These are phyloP conservation scores for Trissolcus japonicus DNA, from an alignment of 2,888 invertebrate genomes.

Conservation along the genomic window DNA sequence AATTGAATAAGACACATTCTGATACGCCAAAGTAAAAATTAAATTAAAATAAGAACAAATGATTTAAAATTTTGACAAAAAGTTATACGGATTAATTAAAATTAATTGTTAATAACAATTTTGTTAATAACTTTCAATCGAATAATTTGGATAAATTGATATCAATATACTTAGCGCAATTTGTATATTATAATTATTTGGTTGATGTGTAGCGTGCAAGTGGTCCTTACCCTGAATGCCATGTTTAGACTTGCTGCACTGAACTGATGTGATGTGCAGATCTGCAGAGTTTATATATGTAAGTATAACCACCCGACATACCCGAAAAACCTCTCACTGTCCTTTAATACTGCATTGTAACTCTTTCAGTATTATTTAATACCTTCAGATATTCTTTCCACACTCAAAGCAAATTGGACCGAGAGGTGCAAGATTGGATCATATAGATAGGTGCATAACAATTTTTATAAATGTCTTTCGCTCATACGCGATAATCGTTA, in stretches of 20 bases:
- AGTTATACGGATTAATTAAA: too few species aligned
- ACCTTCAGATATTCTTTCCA: conserved; percentile 40
- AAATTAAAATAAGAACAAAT: too few species aligned
- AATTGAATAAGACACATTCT: too few species aligned
- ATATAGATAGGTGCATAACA: conserved; percentile 24
- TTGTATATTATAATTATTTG: not conserved
- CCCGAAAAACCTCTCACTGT: conserved; percentile 55
- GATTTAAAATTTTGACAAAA: too few species aligned
- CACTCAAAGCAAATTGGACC: conserved; percentile 33
- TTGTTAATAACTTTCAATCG: not conserved
- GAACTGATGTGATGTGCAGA: conserved; percentile 50
- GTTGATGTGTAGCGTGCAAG: not conserved
- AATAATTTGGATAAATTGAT: not conserved
- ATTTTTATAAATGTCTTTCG: conserved; percentile 21
- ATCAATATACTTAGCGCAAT: not conserved
- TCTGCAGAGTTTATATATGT: conserved; percentile 51
- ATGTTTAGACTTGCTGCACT: conserved; percentile 51
- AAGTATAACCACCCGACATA: conserved; percentile 49
- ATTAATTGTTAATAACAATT: too few species aligned
- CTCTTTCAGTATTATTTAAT: conserved; percentile 51
- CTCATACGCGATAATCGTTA: conserved; percentile 19
- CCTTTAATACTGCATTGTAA: conserved; percentile 54
- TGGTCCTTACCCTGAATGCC: conserved; percentile 50
- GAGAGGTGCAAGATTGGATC: conserved; percentile 46
- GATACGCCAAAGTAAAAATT: too few species aligned